Evolutionary conservation across 53 echinoderm and acorn worm species (phyloP).

Genomic region (Holothuria scabra): DNA sequence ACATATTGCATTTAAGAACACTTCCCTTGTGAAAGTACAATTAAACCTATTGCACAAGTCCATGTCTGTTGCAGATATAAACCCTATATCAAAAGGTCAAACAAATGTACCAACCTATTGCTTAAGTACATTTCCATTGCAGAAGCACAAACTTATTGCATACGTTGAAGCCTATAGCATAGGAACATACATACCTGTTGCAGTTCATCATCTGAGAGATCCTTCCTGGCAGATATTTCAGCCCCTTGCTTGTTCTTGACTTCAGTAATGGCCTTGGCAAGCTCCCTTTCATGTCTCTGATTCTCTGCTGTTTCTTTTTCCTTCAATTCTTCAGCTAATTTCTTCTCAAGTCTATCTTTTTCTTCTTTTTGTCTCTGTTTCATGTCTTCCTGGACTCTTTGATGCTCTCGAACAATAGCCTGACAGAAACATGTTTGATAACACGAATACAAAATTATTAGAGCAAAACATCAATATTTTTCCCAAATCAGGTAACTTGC

Average conservation of each 20-base stretch:
- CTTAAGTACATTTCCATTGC: too few species aligned
- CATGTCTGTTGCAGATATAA: too few species aligned
- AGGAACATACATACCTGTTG: slow-evolving; percentile 63
- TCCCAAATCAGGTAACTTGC: too few species aligned
- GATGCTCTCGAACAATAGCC: slow-evolving; percentile 94
- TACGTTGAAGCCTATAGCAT: too few species aligned
- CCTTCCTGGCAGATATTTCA: slow-evolving; percentile 82
- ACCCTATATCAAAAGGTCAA: too few species aligned
- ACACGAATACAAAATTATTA: neutral
- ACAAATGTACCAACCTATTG: too few species aligned
- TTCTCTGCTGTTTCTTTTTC: slow-evolving; percentile 68
- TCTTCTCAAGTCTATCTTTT: slow-evolving; percentile 69
- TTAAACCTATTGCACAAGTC: too few species aligned
- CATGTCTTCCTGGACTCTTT: slow-evolving; percentile 88
- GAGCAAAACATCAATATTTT: too few species aligned
- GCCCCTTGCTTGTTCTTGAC: slow-evolving; percentile 94
- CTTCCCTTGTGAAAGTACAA: too few species aligned
- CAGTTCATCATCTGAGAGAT: slow-evolving; percentile 91
- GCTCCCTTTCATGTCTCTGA: slow-evolving; percentile 71
- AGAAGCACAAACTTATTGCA: too few species aligned
- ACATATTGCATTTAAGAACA: too few species aligned
- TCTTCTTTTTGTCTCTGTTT: slow-evolving; percentile 74
- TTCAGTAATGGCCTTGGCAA: slow-evolving; percentile 78
- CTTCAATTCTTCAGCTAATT: slow-evolving; percentile 59
- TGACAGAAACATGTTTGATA: neutral